phyloP scores from a whole-genome alignment of 1,140 invertebrate genomes.

The Asobara japonica region DNA sequence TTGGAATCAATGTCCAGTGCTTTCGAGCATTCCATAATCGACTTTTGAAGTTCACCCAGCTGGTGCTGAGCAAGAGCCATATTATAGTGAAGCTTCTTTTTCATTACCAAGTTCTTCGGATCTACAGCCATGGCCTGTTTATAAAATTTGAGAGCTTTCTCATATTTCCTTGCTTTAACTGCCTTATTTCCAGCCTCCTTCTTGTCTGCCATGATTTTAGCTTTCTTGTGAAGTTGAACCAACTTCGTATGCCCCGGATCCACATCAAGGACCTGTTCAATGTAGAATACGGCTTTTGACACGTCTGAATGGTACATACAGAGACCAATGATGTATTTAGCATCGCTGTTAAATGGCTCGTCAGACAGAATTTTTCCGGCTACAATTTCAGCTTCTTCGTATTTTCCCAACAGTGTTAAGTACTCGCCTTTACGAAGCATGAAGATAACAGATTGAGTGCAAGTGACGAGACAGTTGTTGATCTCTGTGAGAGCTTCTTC shows the following conservation, averaged over 20 bases:
- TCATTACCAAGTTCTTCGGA: background rate
- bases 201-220: background rate
- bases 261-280: background rate
- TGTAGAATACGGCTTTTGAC: background rate
- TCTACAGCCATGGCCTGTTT: slow-evolving; percentile 3
- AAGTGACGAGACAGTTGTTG: background rate
- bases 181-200: slow-evolving; percentile 11
- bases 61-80: background rate
- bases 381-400: background rate
- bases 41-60: background rate
- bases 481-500: background rate
- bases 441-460: background rate
- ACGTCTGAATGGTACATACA: slow-evolving; percentile 4
- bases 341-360: background rate
- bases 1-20: background rate
- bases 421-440: background rate
- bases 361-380: background rate
- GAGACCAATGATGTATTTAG: background rate
- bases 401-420: background rate
- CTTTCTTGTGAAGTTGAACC: slow-evolving; percentile 2
- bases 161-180: background rate
- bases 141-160: background rate
- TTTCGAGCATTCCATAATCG: background rate
- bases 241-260: slow-evolving; percentile 1
- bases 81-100: slow-evolving; percentile 2